Conservation (phyloP, 2,888 invertebrate genomes). For the Rapana venosa region DNA sequence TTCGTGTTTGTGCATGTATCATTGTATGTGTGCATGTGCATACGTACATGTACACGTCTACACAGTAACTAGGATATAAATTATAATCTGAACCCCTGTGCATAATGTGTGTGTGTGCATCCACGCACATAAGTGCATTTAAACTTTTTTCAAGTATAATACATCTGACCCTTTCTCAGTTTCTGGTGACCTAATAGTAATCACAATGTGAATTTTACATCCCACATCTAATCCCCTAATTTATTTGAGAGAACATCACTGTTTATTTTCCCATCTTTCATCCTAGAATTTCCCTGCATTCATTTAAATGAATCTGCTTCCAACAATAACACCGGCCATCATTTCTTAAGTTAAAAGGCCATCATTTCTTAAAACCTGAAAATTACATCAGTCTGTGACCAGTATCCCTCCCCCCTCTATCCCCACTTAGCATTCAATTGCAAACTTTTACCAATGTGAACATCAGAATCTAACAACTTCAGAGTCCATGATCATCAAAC, state of each 20-base stretch:
- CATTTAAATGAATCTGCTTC: too few relatives aligned
- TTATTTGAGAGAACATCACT: neutral
- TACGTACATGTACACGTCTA: neutral
- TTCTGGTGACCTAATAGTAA: neutral
- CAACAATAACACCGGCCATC: too few relatives aligned
- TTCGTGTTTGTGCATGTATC: neutral
- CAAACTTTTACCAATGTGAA: too few relatives aligned
- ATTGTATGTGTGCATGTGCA: neutral
- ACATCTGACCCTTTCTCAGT: neutral
- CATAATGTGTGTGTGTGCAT: neutral
- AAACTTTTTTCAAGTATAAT: neutral
- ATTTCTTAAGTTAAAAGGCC: too few relatives aligned
- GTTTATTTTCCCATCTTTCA: neutral
- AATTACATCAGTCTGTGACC: too few relatives aligned
- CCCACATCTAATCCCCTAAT: neutral
- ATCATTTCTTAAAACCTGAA: too few relatives aligned
- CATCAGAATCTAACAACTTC: too few relatives aligned
- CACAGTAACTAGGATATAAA: neutral
- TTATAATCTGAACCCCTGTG: too few relatives aligned
- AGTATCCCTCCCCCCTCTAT: too few relatives aligned
- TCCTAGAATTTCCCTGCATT: neutral
- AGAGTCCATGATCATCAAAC: too few relatives aligned
- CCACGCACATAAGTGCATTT: neutral
- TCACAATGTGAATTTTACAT: neutral
- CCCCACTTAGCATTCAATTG: too few relatives aligned